Evolutionary conservation across 2,113 vertebrate species (phyloP), one percentile per base, ranked within the genome.

Genomic region (Saguinus midas): DNA sequence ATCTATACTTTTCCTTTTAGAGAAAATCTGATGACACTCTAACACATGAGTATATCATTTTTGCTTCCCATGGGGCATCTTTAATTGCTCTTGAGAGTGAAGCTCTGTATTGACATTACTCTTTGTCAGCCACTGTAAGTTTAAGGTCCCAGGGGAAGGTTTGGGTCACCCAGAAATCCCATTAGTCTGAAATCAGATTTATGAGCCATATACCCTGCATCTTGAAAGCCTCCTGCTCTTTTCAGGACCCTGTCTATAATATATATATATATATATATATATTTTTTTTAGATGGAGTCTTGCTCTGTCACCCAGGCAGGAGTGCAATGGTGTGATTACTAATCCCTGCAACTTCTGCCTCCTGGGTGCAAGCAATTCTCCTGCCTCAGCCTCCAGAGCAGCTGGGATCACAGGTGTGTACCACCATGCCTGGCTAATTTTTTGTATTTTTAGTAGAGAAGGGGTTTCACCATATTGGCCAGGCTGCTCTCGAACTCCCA

Each of bases 161-260:
- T 86, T 96, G 94, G 92, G 90, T 98, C 94, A 92, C 10, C 68
- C 81, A 96, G 97, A 97, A 98, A 98, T 97, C 93, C 83, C 79
- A 96, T 98, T 98, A 98, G 89, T 96, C 94, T 95, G 64, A 98
- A 98, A 98, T 64, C 9, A 98, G 95, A 97, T 98, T 98, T 98
- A 92, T 93, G 95, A 98, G 92, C 94, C 81, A 57, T 98, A 90
- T 95, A 90, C 81, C 86, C 40, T 86, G 73, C 92, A 18, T 96
- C 96, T 96, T 97, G 95, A 95, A 98, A 96, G 94, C 88, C 87
- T 97, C 35, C 96, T 97, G 81, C 66, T 95, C 96, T 85, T 37
- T 80, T 6, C 66, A 88, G 35, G 85, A 96, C 90, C 66, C 86
- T 98, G 78, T 93, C 73, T 83, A 32, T 98, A 97, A 97, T 40